Evolutionary conservation across 2,888 invertebrate genomes (phyloP), one percentile per base, ranked within the genome.

Genomic region (Fragum whitleyi): DNA sequence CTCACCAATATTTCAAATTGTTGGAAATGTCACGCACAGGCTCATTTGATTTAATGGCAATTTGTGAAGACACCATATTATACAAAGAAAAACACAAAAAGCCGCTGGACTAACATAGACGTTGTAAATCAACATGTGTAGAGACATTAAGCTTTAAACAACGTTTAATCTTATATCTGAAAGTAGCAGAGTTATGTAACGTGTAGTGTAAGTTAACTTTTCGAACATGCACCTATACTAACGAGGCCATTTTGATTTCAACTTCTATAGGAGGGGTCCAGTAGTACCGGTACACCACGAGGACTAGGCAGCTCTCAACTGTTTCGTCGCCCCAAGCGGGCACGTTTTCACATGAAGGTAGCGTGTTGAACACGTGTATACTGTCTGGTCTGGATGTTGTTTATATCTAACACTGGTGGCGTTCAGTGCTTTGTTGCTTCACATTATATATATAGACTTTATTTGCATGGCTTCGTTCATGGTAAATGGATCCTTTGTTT

Each of bases 291-390:
- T 1, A 83, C 83, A 21, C 77, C 85, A n/a, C 75, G 68, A 47
- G 75, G 81, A 39, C 53, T 39, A 14, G 85, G 85, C 57, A 85
- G 85, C 47, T 79, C 81, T 9, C 81, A 81, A 74, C 65, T 62
- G 72, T 77, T 72, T 57, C 69, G 74, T 19, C 85, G 85, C 59
- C 81, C 77, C 14, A 79, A 77, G 67, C 77, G 79, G 73, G 74
- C 79, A 21, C 79, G 81, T 9, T 85, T 79, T 65, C 51, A 79
- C 53, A 57, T 62, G 47, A 84, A 84, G 84, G 84, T 83, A 83
- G 19, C 28, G 23, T 68, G 53, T 23, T 51, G 29, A 51, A 70
- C 69, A 62, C 51, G 36, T 82, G 74, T 32, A 74, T 69, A 47
- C 47, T 47, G 47, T 47, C 16, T 47, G 16, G 5, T 19, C 47